Percentiles rank a stretch among this genome's conserved stretches.
phyloP scores from a whole-genome alignment of 2,888 invertebrate species.

The Pteria penguin region DNA sequence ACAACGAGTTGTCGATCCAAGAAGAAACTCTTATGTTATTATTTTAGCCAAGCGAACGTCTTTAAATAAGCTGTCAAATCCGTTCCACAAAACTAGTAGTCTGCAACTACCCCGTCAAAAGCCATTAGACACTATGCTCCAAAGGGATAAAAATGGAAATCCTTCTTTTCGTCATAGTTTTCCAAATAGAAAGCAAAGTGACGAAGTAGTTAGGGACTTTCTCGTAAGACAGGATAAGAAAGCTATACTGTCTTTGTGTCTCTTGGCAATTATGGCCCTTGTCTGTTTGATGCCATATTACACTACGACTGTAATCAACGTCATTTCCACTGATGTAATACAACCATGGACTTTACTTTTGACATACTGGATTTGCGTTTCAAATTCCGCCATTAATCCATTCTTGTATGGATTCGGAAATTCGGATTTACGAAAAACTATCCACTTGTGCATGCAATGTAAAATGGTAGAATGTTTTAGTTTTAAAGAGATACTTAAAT shows the following conservation, averaged over 20 bases:
- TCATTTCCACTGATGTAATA: slow-evolving; percentile 56
- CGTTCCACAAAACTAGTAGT: too few species aligned
- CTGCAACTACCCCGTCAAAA: slow-evolving; percentile 6
- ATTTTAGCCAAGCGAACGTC: background rate
- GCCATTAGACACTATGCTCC: slow-evolving; percentile 23
- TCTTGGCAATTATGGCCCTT: slow-evolving; percentile 67
- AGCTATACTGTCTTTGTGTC: slow-evolving; percentile 65
- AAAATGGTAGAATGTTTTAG: slow-evolving; percentile 1
- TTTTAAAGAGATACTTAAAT: too few species aligned
- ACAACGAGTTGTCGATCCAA: background rate
- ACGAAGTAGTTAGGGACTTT: slow-evolving; percentile 68
- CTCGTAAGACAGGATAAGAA: slow-evolving; percentile 72
- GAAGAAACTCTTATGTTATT: background rate
- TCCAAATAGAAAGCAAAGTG: slow-evolving; percentile 54
- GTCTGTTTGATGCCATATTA: slow-evolving; percentile 71
- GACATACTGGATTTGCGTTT: slow-evolving; percentile 64
- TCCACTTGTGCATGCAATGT: slow-evolving; percentile 50
- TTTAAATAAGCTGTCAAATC: background rate
- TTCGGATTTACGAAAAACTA: slow-evolving; percentile 65
- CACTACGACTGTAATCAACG: slow-evolving; percentile 56
- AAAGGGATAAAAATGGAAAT: slow-evolving; percentile 4
- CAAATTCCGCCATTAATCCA: slow-evolving; percentile 70
- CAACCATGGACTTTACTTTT: too few species aligned
- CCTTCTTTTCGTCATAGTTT: slow-evolving; percentile 23
- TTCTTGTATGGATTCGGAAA: slow-evolving; percentile 72